Evolutionary conservation across 2,797 vertebrate species (phyloP).

Genomic region (Heteromormyrus szaboi): DNA sequence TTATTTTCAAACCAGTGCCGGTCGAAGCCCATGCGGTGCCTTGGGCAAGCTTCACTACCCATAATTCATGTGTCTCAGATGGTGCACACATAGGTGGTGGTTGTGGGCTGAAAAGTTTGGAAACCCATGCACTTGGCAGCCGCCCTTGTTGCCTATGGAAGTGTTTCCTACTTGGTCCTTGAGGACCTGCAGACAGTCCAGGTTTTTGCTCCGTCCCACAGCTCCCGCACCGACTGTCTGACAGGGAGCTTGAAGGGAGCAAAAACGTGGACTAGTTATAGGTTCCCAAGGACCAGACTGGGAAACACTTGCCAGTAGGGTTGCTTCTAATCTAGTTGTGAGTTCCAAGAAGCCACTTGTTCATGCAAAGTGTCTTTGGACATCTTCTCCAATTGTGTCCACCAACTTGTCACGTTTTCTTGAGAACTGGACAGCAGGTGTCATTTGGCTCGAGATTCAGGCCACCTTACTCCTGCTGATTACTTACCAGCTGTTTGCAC

Average conservation of each 20-base stretch:
- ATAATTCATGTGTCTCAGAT: background rate
- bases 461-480: background rate
- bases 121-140: background rate
- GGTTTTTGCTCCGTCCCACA: background rate
- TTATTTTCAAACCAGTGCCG: background rate
- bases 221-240: background rate
- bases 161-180: background rate
- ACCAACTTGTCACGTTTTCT: background rate
- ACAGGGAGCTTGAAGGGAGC: background rate
- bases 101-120: background rate
- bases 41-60: background rate
- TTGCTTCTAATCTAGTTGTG: background rate
- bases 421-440: background rate
- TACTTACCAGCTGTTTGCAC: slow-evolving; percentile 79
- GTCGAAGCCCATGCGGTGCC: background rate
- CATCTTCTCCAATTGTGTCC: background rate
- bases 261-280: background rate
- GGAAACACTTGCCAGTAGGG: background rate
- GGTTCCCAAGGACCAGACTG: background rate
- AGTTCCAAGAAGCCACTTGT: background rate
- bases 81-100: background rate
- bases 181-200: background rate
- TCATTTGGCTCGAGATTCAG: background rate
- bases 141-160: background rate
- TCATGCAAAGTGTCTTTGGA: background rate